Percentiles rank a stretch among this genome's conserved stretches.
These are phyloP conservation scores for Noctua janthina DNA, from an alignment of 2,888 invertebrate genomes.

Conservation along the genomic window DNA sequence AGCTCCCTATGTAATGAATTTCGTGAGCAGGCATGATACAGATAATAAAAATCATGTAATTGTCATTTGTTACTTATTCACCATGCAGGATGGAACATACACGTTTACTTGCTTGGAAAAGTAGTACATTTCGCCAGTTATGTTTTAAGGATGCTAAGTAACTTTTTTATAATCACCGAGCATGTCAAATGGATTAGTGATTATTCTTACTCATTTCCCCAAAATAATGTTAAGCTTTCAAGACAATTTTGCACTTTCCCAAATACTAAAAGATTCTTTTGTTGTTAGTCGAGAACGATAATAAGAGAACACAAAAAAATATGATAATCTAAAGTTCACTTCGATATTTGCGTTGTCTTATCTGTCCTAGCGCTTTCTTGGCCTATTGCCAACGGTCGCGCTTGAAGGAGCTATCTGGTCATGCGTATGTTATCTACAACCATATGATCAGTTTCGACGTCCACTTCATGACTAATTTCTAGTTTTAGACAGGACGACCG, in stretches of 20 bases:
- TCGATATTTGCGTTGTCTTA: slow-evolving; percentile 33
- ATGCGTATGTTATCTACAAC: slow-evolving; percentile 27
- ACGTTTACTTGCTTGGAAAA: neutral
- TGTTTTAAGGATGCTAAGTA: neutral
- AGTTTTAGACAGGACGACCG: slow-evolving; percentile 39
- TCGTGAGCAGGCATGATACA: neutral
- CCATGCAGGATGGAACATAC: neutral
- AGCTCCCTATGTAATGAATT: neutral
- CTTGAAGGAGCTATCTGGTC: slow-evolving; percentile 46
- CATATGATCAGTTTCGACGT: slow-evolving; percentile 27
- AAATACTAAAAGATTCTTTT: neutral
- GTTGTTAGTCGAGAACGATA: neutral
- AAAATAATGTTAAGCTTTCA: neutral
- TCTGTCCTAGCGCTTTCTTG: slow-evolving; percentile 38
- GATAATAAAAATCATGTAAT: neutral
- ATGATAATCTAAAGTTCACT: slow-evolving; percentile 8
- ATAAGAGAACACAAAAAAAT: neutral
- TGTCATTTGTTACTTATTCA: neutral
- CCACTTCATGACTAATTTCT: slow-evolving; percentile 45
- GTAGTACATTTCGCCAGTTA: neutral
- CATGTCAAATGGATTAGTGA: neutral
- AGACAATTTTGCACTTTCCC: neutral
- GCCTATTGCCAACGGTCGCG: slow-evolving; percentile 28
- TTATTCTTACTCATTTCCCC: neutral
- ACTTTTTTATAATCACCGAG: neutral